Base-by-base conservation (phyloP, 2,888 invertebrate genomes). In the Rutpela maculata region DNA sequence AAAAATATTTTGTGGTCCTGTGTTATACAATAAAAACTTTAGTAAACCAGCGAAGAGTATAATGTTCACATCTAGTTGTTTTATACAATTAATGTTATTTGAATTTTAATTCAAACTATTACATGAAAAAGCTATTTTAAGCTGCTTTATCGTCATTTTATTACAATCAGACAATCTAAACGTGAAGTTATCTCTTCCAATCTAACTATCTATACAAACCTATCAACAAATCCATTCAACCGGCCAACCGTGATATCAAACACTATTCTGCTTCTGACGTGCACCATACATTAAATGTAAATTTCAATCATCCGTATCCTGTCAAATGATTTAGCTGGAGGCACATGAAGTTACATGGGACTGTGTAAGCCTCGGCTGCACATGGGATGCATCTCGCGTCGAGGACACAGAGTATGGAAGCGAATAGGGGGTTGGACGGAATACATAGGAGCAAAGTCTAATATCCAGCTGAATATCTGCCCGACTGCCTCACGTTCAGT, bases 391-490 rank as follows among this genome's bases (percentile, higher is more conserved):
- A 65, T 43, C 10, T 38, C 65, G 9, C 43, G 19, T 43, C 65
- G 65, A 65, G 65, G 65, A 65, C 19, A 38, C 19, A 38, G 19
- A 31, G 15, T 43, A 65, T 43, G 65, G 65, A 63, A 38, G 35
- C 17, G 43, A 65, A 38, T 65, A 43, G 15, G 15, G 65, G 62
- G 65, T 43, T 43, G 43, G 19, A 65, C 35, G 43, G 38, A 62
- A 62, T 62, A 62, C 62, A 62, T 65, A 59, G 62, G 31, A 62
- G 26, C 62, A 62, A 31, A 62, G 62, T 31, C 59, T 17, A 12
- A 50, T 73, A 63, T 73, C 56, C 63, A 63, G 72, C 18, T 62
- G 63, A 73, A 62, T 73, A 63, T 63, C 38, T 65, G 72, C 63
- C 50, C 43, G 43, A 60, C 43, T 73, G 72, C 62, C 35, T 43